A percentile compares a stretch with the other conserved stretches of the same genome.
Conservation (phyloP, 2,113 vertebrate species). For the Xiphophorus maculatus region DNA sequence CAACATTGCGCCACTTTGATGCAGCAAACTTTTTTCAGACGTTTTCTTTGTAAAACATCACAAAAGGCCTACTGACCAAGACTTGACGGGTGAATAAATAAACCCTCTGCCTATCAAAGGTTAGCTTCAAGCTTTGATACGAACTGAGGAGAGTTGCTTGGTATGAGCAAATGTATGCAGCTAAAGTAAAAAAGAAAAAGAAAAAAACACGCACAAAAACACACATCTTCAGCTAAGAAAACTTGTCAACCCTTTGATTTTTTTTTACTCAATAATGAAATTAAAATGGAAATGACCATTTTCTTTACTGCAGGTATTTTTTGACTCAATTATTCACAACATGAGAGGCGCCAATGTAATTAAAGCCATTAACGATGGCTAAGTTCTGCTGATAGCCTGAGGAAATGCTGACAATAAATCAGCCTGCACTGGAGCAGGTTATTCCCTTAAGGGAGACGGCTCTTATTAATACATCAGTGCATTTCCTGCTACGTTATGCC, state of each 20-base stretch:
- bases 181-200: not conserved
- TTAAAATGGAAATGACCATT: not conserved
- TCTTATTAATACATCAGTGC: not conserved
- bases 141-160: not conserved
- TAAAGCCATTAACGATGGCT: constrained; percentile 1
- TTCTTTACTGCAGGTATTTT: not conserved
- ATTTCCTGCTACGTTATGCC: not conserved
- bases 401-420: not conserved
- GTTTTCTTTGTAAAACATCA: constrained; percentile 4
- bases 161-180: not conserved
- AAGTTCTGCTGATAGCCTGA: not conserved
- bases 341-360: not conserved
- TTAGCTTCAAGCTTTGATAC: constrained; percentile 3
- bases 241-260: not conserved
- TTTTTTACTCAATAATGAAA: not conserved
- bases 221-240: not conserved
- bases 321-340: constrained; percentile 1
- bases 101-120: not conserved
- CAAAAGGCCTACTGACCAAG: not conserved
- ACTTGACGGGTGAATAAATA: too few species aligned
- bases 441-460: not conserved
- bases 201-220: too few species aligned
- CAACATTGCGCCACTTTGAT: not conserved
- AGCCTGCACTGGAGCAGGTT: not conserved
- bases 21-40: not conserved